Evolutionary conservation across 2,113 vertebrate genomes (phyloP).

Genomic region (Agapornis roseicollis): DNA sequence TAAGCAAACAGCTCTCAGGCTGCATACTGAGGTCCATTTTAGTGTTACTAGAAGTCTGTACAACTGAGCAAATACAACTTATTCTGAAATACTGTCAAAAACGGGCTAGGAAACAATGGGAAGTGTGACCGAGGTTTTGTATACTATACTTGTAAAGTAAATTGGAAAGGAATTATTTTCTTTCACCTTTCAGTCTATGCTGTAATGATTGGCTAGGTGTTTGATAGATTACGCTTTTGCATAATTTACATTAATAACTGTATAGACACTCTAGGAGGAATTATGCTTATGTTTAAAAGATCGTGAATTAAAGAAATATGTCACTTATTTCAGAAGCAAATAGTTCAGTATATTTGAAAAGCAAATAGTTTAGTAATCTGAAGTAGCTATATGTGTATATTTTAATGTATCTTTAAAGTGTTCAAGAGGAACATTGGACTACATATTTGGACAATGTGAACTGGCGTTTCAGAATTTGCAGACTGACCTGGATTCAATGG

Average conservation of each 20-base stretch:
- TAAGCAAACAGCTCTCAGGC: background rate
- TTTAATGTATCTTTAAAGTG: slow-evolving; percentile 73
- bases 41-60: background rate
- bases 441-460: slow-evolving; percentile 85
- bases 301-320: background rate
- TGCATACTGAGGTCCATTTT: background rate
- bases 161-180: background rate
- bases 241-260: background rate
- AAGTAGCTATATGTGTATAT: background rate
- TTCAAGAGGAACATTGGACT: slow-evolving; percentile 88
- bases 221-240: background rate
- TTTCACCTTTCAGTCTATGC: background rate
- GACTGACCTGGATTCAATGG: slow-evolving; percentile 67
- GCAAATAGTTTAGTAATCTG: background rate
- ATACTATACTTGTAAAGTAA: background rate
- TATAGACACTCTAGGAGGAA: background rate
- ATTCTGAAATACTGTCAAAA: background rate
- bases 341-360: background rate
- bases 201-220: background rate
- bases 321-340: background rate
- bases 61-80: background rate
- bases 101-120: background rate
- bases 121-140: background rate
- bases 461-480: slow-evolving; percentile 86
- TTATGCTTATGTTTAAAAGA: background rate